Percentiles rank a stretch among this genome's conserved stretches.
Conservation (phyloP, 2,797 vertebrate species). For the Malurus splendens region DNA sequence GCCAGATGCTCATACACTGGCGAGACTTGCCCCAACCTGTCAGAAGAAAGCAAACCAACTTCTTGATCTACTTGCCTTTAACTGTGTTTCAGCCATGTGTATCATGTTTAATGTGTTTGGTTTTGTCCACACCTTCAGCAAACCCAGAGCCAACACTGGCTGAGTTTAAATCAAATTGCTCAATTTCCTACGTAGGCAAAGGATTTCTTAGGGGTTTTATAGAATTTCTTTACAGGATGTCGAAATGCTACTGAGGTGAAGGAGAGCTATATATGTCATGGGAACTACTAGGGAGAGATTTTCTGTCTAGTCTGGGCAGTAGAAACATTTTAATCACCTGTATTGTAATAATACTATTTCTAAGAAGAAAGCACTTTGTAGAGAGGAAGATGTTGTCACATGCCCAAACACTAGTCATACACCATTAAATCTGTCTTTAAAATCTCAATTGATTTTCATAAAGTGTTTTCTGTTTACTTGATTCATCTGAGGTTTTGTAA, state of each 20-base stretch:
- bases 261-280: not conserved
- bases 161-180: not conserved
- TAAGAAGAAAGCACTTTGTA: not conserved
- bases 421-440: not conserved
- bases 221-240: not conserved
- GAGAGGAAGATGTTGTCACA: not conserved
- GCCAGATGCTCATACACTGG: not conserved
- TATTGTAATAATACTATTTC: not conserved
- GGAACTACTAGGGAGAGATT: not conserved
- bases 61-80: not conserved
- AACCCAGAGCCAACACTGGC: not conserved
- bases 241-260: not conserved
- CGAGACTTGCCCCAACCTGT: not conserved
- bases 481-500: not conserved
- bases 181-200: not conserved
- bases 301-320: not conserved
- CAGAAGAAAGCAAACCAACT: not conserved
- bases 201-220: not conserved
- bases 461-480: not conserved
- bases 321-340: not conserved
- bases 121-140: conserved; percentile 9
- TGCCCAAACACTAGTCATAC: not conserved
- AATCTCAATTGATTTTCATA: not conserved
- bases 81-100: not conserved
- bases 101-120: not conserved